Evolutionary conservation across 2,888 invertebrate genomes (phyloP).

Genomic region (Euzophera pinguis): DNA sequence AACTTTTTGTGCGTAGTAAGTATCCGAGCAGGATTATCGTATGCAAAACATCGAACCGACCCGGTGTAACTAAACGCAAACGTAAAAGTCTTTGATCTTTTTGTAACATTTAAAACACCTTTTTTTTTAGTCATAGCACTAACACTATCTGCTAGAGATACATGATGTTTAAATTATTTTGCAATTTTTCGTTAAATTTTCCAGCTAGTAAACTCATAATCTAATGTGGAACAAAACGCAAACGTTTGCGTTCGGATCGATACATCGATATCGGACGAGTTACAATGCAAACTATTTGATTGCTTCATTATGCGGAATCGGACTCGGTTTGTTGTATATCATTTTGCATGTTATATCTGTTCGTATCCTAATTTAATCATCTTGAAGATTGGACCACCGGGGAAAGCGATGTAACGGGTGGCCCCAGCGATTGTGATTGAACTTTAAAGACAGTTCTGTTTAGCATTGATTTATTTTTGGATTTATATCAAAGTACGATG

Average conservation of each 20-base stretch:
- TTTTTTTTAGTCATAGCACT: neutral
- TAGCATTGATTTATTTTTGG: slow-evolving; percentile 42
- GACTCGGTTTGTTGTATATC: slow-evolving; percentile 72
- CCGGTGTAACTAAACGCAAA: slow-evolving; percentile 38
- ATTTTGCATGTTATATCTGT: slow-evolving; percentile 75
- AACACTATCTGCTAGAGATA: neutral
- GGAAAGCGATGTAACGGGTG: slow-evolving; percentile 60
- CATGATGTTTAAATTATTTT: slow-evolving; percentile 1
- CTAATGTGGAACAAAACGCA: slow-evolving; percentile 23
- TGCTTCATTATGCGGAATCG: slow-evolving; percentile 75
- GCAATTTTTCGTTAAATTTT: neutral
- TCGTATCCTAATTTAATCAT: slow-evolving; percentile 77
- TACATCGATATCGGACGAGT: slow-evolving; percentile 37
- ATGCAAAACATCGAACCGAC: slow-evolving; percentile 59
- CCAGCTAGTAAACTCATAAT: neutral
- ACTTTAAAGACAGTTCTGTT: slow-evolving; percentile 53
- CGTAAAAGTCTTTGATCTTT: slow-evolving; percentile 23
- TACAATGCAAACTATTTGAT: slow-evolving; percentile 73
- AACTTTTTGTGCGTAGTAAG: slow-evolving; percentile 59
- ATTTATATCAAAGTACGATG: neutral
- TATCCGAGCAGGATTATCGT: slow-evolving; percentile 58
- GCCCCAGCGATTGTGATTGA: slow-evolving; percentile 56
- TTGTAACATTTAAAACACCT: neutral
- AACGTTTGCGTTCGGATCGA: slow-evolving; percentile 35
- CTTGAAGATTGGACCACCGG: slow-evolving; percentile 77